A percentile compares a stretch with the other conserved stretches of the same genome.
Conservation (phyloP, 53 echinoderm and acorn worm genomes). For the Holothuria scabra region DNA sequence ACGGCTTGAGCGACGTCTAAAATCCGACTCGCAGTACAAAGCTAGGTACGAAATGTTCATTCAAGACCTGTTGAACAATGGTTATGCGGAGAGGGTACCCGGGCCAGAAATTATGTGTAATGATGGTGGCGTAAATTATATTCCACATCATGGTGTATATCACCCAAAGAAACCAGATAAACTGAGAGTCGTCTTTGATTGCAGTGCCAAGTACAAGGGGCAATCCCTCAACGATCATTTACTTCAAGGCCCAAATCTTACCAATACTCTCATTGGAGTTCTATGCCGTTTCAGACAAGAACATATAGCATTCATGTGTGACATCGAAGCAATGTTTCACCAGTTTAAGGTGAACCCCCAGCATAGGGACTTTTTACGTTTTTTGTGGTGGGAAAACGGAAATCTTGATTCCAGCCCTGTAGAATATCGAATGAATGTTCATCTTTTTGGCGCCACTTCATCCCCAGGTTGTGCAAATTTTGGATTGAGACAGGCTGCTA, state of each 20-base stretch:
- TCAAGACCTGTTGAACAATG: neutral
- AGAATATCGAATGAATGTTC: no score
- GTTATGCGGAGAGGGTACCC: constrained; percentile 30
- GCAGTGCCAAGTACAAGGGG: constrained; percentile 32
- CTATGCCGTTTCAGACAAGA: constrained; percentile 36
- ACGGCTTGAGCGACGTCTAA: constrained; percentile 14
- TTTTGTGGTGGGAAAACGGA: neutral
- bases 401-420: constrained; percentile 16
- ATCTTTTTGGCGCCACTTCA: constrained; percentile 59
- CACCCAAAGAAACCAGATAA: no score
- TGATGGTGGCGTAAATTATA: constrained; percentile 15
- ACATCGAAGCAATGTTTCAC: constrained; percentile 45
- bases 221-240: constrained; percentile 7
- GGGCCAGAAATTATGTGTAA: no score
- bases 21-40: constrained; percentile 23
- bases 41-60: constrained; percentile 35
- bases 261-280: constrained; percentile 30
- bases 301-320: constrained; percentile 39
- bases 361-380: constrained; percentile 17
- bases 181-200: no score
- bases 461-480: constrained; percentile 68
- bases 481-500: constrained; percentile 41
- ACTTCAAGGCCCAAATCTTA: neutral
- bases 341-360: no score
- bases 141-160: constrained; percentile 42